Conservation (phyloP, 2,888 invertebrate species). For the Monochamus alternatus region DNA sequence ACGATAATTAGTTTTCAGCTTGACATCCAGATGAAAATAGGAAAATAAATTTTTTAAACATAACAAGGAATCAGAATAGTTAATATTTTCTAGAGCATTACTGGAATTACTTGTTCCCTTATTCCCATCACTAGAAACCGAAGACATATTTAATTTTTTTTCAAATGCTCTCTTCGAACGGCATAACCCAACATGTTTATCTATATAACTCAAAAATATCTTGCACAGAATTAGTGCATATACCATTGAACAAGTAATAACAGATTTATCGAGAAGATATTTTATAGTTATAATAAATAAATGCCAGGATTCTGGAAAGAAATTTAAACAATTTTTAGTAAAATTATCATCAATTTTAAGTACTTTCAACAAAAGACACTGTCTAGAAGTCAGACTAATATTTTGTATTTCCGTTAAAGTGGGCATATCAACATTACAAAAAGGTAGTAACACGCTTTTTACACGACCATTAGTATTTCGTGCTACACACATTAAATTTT, state of each 20-base stretch:
- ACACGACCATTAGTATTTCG: constrained; percentile 59
- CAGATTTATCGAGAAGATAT: constrained; percentile 74
- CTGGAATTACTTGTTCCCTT: neutral
- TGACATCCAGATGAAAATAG: constrained; percentile 76
- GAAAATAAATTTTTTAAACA: constrained; percentile 75
- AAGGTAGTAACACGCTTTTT: constrained; percentile 48
- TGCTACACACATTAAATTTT: constrained; percentile 62
- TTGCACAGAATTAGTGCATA: constrained; percentile 76
- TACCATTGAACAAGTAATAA: constrained; percentile 71
- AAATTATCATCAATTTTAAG: constrained; percentile 70
- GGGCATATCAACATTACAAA: constrained; percentile 61
- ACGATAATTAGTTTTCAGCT: constrained; percentile 72
- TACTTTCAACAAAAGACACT: constrained; percentile 60
- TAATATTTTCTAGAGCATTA: constrained; percentile 73
- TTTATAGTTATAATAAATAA: constrained; percentile 75
- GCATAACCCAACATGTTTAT: constrained; percentile 74
- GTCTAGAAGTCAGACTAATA: constrained; percentile 59
- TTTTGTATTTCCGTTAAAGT: constrained; percentile 64
- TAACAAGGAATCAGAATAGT: constrained; percentile 75
- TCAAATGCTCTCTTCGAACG: constrained; percentile 67
- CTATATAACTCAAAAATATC: constrained; percentile 75
- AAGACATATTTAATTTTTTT: constrained; percentile 65
- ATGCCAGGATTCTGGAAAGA: constrained; percentile 75
- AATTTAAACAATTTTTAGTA: constrained; percentile 63
- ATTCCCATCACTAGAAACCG: neutral